Evolutionary conservation across 2,888 invertebrate species (phyloP), one percentile per base, ranked within the genome.

Genomic region (Diachrysia chrysitis): DNA sequence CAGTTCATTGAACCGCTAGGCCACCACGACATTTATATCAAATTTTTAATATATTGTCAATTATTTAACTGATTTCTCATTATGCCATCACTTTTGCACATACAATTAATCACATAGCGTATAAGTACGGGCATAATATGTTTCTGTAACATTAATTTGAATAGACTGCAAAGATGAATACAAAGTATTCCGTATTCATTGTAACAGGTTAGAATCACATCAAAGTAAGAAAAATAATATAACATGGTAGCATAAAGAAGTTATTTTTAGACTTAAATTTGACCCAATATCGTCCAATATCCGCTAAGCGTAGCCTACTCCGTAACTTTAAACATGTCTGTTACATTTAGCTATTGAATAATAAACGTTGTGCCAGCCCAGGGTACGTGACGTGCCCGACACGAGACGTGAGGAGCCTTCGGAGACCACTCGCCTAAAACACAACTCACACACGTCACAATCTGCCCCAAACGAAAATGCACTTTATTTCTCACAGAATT

Each of bases 341-440:
- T 90, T 90, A 92, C 90, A 88, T 90, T 90, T 89, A 87, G 88
- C 87, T 90, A 91, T 90, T 92, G 90, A 91, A 92, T 92, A 92
- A 91, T 91, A 91, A 92, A 91, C 90, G 91, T 86, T 84, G 86
- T 79, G 88, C 84, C 86, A 85, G 81, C 83, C 84, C 83, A 82
- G 82, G 81, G 87, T 87, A 90, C 82, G 82, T 82, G 82, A 82
- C 71, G 82, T 69, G 66, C 82, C 82, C 90, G 85, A 83, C 85
- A 77, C 76, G 77, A 79, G 78, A 92, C 92, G 92, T 92, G 92
- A 87, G 84, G 60, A 66, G 90, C 89, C 84, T 92, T 81, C 79
- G 74, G 78, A 85, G 80, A 83, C 84, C 76, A 71, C 69, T 69
- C 75, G 62, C 56, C 66, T 69, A 66, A 65, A 79, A 73, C 73